Evolutionary conservation across 2,113 vertebrate species (phyloP).

Genomic region (Semnornis frantzii): DNA sequence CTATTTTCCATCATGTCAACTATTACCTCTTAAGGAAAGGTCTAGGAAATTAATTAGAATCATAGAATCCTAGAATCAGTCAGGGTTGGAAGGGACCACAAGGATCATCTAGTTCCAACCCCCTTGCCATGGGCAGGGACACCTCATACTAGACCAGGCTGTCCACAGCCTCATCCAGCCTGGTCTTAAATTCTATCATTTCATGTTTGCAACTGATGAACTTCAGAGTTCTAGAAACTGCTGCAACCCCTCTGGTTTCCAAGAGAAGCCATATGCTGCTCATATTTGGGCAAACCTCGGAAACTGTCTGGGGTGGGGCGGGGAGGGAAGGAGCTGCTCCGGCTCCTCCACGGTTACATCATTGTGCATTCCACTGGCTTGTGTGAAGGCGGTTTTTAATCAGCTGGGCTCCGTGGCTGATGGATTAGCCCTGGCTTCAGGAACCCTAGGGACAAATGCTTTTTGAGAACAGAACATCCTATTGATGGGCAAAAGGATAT

Average conservation of each 20-base stretch:
- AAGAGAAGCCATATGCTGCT: not conserved
- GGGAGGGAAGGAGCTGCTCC: not conserved
- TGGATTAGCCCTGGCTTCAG: conserved; percentile 19
- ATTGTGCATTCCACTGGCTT: not conserved
- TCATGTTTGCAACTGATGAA: not conserved
- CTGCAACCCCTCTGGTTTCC: not conserved
- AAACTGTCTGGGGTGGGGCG: not conserved
- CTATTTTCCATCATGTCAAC: not conserved
- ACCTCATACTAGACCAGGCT: too few species aligned
- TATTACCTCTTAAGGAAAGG: not conserved
- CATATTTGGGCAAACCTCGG: not conserved
- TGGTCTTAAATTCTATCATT: not conserved
- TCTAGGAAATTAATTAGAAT: not conserved
- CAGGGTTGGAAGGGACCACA: too few species aligned
- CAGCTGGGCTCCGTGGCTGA: not conserved
- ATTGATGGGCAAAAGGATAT: conserved; percentile 36
- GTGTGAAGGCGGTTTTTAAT: not conserved
- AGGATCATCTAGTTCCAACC: too few species aligned
- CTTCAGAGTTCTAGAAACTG: not conserved
- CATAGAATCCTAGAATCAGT: too few species aligned
- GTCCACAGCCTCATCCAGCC: too few species aligned
- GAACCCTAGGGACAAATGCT: conserved; percentile 27
- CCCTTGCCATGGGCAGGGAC: too few species aligned
- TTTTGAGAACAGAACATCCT: conserved; percentile 43
- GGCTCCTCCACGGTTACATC: not conserved